Conservation (phyloP, 2,888 invertebrate species). For the Gymnoscelis rufifasciata region DNA sequence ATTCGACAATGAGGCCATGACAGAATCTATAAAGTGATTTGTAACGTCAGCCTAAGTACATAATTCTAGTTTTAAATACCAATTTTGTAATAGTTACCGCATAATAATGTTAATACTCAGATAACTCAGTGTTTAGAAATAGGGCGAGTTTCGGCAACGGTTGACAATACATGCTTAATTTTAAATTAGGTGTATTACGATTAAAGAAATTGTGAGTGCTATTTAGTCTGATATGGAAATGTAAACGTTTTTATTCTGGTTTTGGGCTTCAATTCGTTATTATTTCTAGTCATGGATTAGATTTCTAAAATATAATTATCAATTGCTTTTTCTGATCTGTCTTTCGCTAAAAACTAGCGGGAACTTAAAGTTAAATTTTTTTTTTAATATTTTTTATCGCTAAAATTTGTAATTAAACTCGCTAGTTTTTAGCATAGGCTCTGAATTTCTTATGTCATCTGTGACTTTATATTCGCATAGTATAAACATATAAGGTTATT, state of each 20-base stretch:
- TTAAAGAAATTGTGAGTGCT: constrained; percentile 38
- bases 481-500: constrained; percentile 6
- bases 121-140: constrained; percentile 54
- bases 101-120: constrained; percentile 52
- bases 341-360: too few relatives aligned
- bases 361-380: too few relatives aligned
- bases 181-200: constrained; percentile 47
- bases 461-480: constrained; percentile 24
- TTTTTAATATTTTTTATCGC: too few relatives aligned
- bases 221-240: constrained; percentile 36
- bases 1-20: constrained; percentile 37
- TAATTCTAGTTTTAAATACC: constrained; percentile 17
- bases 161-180: constrained; percentile 74
- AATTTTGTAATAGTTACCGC: constrained; percentile 32
- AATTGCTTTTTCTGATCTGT: constrained; percentile 31
- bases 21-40: constrained; percentile 72
- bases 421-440: too few relatives aligned
- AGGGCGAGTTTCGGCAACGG: constrained; percentile 73
- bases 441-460: constrained; percentile 24
- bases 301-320: constrained; percentile 45
- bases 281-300: constrained; percentile 58
- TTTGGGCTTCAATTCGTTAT: constrained; percentile 24
- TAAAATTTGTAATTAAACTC: too few relatives aligned
- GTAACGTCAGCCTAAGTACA: constrained; percentile 37
- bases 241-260: constrained; percentile 9